Conservation (phyloP, 2,797 vertebrate species). For the Epinephelus awoara region DNA sequence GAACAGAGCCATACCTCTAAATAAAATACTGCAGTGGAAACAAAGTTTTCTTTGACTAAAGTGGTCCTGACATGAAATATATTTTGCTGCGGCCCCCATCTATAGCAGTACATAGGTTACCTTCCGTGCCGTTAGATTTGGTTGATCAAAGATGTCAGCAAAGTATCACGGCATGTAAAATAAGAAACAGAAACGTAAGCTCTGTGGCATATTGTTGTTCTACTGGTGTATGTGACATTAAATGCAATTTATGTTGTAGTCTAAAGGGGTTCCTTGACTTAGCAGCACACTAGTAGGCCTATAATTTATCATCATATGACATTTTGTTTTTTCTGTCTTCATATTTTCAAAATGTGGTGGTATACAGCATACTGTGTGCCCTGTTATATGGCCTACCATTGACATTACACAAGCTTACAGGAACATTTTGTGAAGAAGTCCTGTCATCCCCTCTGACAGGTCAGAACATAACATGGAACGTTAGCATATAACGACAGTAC, state of each 20-base stretch:
- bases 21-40: too few species aligned
- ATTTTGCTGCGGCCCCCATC: too few species aligned
- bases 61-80: too few species aligned
- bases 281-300: neutral
- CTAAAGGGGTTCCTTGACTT: too few species aligned
- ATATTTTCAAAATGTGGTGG: neutral
- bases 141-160: too few species aligned
- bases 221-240: neutral
- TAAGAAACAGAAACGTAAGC: neutral
- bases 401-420: neutral
- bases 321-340: neutral
- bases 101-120: too few species aligned
- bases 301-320: neutral
- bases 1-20: too few species aligned
- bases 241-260: neutral
- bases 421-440: slow-evolving; percentile 7
- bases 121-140: too few species aligned
- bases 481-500: slow-evolving; percentile 11
- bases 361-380: neutral
- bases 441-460: neutral
- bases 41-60: too few species aligned
- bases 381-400: neutral
- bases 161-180: too few species aligned
- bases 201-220: neutral
- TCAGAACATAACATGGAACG: neutral